Evolutionary conservation across 1,140 invertebrate genomes (phyloP), one percentile per base, ranked within the genome.

Genomic region (Papilio xuthus): DNA sequence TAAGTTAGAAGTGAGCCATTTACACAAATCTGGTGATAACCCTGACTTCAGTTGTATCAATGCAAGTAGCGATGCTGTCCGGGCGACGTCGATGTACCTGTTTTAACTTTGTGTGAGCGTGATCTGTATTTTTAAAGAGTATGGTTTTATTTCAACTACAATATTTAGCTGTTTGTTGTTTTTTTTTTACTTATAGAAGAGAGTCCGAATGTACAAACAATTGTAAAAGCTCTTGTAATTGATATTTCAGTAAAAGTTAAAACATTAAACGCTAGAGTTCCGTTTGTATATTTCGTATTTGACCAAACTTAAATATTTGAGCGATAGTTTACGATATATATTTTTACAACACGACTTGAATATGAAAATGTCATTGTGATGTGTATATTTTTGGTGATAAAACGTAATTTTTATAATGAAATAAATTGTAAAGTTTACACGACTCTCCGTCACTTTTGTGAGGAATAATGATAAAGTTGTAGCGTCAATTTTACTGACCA

Each of bases 401-500:
- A 87, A 84, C 80, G 86, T 90, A 88, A 90, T 92, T 92, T 71
- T 92, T 92, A 83, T 91, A 91, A 86, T 82, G 81, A 80, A 83
- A 83, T 83, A 84, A 87, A 72, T 82, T 90, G 86, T 91, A 90
- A 86, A 89, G 75, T 87, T 86, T 90, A 91, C 85, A 87, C 70
- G 78, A 89, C 90, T 87, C 86, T 86, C 88, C 86, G 90, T 92
- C 89, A 93, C 90, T 92, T 87, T 93, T 93, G 90, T 89, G 89
- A 83, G 90, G 92, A 88, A 90, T 93, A 89, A 82, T 85, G 67
- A 83, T 87, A 85, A 82, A 83, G 74, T 80, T 82, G 78, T 73
- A 69, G 84, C 86, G 91, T 92, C 91, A 93, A 92, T 93, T 88
- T 85, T 81, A 80, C 83, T 79, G 80, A 70, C 79, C 78, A 82